Evolutionary conservation across 2,113 vertebrate species (phyloP).

Genomic region (Sciurus niger): DNA sequence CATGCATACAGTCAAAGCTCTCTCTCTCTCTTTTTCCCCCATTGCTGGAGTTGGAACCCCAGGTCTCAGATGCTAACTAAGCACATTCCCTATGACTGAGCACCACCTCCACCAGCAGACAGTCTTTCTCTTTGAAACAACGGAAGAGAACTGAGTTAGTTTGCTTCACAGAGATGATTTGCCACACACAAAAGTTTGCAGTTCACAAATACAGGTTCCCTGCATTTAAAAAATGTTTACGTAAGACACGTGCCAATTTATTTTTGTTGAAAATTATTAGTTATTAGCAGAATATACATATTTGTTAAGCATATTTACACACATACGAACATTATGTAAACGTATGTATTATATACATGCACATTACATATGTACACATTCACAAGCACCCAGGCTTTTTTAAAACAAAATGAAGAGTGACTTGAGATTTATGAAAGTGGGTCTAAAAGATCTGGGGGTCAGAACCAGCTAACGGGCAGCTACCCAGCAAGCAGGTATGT

Average conservation of each 20-base stretch:
- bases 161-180: neutral
- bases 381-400: neutral
- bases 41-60: neutral
- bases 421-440: neutral
- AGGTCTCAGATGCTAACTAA: neutral
- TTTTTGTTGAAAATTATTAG: conserved; percentile 15
- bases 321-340: neutral
- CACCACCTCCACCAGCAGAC: neutral
- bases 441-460: neutral
- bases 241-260: neutral
- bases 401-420: neutral
- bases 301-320: neutral
- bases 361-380: neutral
- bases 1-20: neutral
- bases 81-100: neutral
- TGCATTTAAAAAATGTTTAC: conserved; percentile 1
- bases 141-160: neutral
- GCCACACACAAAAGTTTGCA: neutral
- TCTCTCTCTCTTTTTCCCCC: neutral
- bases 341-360: neutral
- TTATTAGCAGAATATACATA: neutral
- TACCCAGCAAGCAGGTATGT: neutral
- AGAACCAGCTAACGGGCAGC: neutral
- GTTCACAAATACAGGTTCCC: neutral
- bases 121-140: neutral